Evolutionary conservation across 92 coral and sea anemone genomes (phyloP).

Genomic region (Palythoa grandis): DNA sequence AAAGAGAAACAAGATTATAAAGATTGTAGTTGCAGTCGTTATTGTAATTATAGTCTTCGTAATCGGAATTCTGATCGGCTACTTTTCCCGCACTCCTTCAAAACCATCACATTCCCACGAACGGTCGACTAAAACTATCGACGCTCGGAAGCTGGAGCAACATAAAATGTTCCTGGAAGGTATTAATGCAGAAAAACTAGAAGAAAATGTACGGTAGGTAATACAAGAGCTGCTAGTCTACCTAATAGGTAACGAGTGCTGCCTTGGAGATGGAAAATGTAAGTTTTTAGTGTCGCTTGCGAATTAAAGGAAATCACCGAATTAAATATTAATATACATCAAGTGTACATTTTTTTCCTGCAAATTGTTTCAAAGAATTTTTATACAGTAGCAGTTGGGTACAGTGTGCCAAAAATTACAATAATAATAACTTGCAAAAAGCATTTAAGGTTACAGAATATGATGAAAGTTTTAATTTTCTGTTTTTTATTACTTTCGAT

Average conservation of each 20-base stretch:
- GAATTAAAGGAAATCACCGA: too few relatives aligned
- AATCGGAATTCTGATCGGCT: constrained; percentile 25
- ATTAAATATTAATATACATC: too few relatives aligned
- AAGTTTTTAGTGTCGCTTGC: too few relatives aligned
- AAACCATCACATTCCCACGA: not conserved
- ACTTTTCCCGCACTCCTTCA: not conserved
- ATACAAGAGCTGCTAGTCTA: not conserved
- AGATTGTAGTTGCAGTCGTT: constrained; percentile 25
- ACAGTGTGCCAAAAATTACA: too few relatives aligned
- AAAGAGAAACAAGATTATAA: constrained; percentile 27
- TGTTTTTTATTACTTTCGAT: too few relatives aligned
- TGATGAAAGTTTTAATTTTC: too few relatives aligned
- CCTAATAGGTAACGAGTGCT: too few relatives aligned
- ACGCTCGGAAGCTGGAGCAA: not conserved
- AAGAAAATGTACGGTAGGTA: constrained; percentile 27
- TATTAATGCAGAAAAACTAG: constrained; percentile 9
- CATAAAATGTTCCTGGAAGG: constrained; percentile 8
- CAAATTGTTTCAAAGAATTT: too few relatives aligned
- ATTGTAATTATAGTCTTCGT: constrained; percentile 14
- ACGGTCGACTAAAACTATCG: not conserved
- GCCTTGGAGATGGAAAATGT: not conserved
- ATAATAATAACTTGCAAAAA: too few relatives aligned
- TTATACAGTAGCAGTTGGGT: too few relatives aligned
- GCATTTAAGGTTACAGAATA: too few relatives aligned
- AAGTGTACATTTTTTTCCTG: too few relatives aligned